Percentiles rank a stretch among this genome's conserved stretches.
These are phyloP conservation scores for Magallana angulata DNA, from an alignment of 1,140 invertebrate species.

Conservation along the genomic window DNA sequence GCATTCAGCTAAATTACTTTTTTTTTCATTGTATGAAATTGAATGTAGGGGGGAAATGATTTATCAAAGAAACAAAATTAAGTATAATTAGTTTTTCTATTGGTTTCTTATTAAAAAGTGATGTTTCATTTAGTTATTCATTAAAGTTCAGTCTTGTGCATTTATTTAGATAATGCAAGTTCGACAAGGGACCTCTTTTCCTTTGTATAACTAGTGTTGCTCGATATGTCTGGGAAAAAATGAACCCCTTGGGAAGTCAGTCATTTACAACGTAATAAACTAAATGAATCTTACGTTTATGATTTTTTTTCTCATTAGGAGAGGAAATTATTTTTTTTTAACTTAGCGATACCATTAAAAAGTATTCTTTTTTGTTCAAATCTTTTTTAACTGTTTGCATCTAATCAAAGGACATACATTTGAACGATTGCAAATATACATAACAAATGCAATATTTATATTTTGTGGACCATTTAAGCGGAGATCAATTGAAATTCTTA, in stretches of 20 bases:
- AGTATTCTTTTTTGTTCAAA: no score
- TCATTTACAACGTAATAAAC: slow-evolving; percentile 4
- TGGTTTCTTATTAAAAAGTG: slow-evolving; percentile 21
- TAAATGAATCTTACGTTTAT: no score
- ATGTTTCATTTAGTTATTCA: slow-evolving; percentile 32
- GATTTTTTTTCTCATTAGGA: no score
- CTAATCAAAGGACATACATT: no score
- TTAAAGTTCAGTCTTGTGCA: slow-evolving; percentile 10
- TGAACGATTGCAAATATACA: background rate
- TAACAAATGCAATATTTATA: background rate
- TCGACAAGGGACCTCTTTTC: background rate
- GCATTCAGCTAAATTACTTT: slow-evolving; percentile 9
- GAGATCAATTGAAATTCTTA: background rate
- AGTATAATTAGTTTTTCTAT: slow-evolving; percentile 5
- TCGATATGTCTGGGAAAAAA: background rate
- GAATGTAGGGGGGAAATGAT: background rate
- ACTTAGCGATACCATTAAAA: no score
- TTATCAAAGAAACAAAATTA: slow-evolving; percentile 16
- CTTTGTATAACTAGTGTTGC: background rate
- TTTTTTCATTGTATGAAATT: background rate
- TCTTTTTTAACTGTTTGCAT: no score
- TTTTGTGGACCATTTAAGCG: background rate
- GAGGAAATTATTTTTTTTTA: no score
- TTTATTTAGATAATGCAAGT: background rate
- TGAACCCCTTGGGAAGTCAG: background rate